Evolutionary conservation across 2,888 invertebrate genomes (phyloP), one percentile per base, ranked within the genome.

Genomic region (Pollenia griseotomentosa): DNA sequence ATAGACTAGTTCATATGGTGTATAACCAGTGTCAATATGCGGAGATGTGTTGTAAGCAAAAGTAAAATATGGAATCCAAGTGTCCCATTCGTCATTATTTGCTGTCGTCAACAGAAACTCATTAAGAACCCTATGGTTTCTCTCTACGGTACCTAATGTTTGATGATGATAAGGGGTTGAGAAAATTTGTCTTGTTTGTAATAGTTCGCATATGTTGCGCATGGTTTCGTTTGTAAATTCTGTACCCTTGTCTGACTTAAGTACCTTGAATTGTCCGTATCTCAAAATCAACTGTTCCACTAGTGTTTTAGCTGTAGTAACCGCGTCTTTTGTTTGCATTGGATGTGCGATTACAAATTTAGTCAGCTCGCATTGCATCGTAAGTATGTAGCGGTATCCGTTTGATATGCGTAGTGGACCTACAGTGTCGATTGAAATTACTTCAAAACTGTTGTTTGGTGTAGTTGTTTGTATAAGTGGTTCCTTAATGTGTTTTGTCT

Each of bases 201-300:
- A 63, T 11, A 63, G 16, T 63, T 40, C 11, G 42, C n/a, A n/a
- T n/a, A n/a, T n/a, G n/a, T n/a, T n/a, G n/a, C n/a, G n/a, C 42
- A 63, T 63, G 40, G 78, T 61, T 61, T 81, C 70, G 48, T 85
- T 83, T 4, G 33, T 84, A 57, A 79, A 79, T 42, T 66, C 79
- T 48, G 79, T 74, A 4, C 61, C 73, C 44, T 19, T 63, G 51
- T 81, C 78, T 6, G 70, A 83, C 51, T 70, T 75, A 40, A 75
- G 75, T 44, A 68, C 14, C 51, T 83, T 83, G 9, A 51, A 51
- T 48, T 68, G 42, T 40, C 63, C 63, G 40, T 42, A 63, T 33
- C 40, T 48, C 33, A 23, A 57, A 70, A 83, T 84, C 9, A 87
- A 44, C 9, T 84, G 14, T 48, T 87, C 81, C 11, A 84, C 81